Evolutionary conservation across 2,888 invertebrate species (phyloP).

Genomic region (Molorchus minor): DNA sequence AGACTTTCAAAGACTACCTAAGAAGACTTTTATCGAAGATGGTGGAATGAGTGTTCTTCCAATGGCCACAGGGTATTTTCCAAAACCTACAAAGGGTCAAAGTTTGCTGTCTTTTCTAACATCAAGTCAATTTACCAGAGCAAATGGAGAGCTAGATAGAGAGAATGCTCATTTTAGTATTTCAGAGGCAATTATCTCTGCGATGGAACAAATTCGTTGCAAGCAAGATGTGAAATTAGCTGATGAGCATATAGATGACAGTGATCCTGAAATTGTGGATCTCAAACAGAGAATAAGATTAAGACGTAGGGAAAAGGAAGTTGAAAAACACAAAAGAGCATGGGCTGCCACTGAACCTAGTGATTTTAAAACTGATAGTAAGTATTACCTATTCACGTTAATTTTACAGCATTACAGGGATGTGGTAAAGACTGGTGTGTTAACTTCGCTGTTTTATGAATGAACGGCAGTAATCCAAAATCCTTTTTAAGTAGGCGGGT

Average conservation of each 20-base stretch:
- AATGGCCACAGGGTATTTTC: constrained; percentile 70
- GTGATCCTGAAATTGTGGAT: constrained; percentile 73
- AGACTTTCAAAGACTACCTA: constrained; percentile 62
- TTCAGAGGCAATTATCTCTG: constrained; percentile 84
- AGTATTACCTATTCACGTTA: constrained; percentile 38
- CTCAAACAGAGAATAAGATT: constrained; percentile 72
- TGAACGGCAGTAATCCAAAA: too few species aligned
- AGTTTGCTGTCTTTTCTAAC: constrained; percentile 77
- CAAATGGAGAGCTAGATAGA: constrained; percentile 80
- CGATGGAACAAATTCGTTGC: constrained; percentile 79
- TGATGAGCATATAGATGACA: constrained; percentile 67
- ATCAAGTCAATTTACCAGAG: constrained; percentile 74
- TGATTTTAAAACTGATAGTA: constrained; percentile 65
- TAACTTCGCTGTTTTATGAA: too few species aligned
- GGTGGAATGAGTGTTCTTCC: constrained; percentile 69
- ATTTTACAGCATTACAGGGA: too few species aligned
- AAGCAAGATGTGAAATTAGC: constrained; percentile 64
- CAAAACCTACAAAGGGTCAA: constrained; percentile 73
- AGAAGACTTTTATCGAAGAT: constrained; percentile 69
- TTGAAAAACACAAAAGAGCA: constrained; percentile 59
- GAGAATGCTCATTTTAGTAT: constrained; percentile 89
- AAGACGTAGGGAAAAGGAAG: constrained; percentile 65
- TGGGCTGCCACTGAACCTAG: constrained; percentile 58
- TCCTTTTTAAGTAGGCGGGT: too few species aligned
- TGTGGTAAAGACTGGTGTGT: too few species aligned